Evolutionary conservation across 1,140 invertebrate genomes (phyloP).

Genomic region (Ostrea edulis): DNA sequence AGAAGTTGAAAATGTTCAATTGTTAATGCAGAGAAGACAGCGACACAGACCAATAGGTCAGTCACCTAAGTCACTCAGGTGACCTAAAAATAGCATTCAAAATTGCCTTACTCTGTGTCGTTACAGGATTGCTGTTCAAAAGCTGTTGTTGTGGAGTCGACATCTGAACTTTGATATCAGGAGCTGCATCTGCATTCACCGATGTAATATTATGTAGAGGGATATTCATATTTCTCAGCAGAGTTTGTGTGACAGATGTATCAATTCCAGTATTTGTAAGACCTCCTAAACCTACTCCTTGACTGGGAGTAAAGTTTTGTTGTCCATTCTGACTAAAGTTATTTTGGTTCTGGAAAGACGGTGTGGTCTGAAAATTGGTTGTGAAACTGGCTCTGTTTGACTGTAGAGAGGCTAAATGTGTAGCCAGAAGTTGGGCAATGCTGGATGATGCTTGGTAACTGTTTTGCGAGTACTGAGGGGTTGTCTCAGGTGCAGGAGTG

Average conservation of each 20-base stretch:
- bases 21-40: no score
- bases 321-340: not conserved
- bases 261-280: not conserved
- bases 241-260: slow-evolving; percentile 14
- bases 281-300: not conserved
- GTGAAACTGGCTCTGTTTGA: not conserved
- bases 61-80: no score
- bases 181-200: not conserved
- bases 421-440: slow-evolving; percentile 6
- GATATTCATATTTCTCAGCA: slow-evolving; percentile 17
- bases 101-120: not conserved
- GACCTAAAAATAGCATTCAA: not conserved
- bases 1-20: no score
- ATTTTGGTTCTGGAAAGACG: not conserved
- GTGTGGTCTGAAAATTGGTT: not conserved
- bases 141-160: not conserved
- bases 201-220: slow-evolving; percentile 6
- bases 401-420: slow-evolving; percentile 1
- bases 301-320: not conserved
- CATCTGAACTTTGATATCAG: slow-evolving; percentile 3
- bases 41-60: no score
- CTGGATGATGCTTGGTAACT: slow-evolving; percentile 13
- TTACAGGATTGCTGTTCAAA: not conserved
- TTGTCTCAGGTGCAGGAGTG: not conserved
- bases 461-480: slow-evolving; percentile 1